Conservation (phyloP, 2,797 vertebrate genomes). For the Corythornis leucogaster region DNA sequence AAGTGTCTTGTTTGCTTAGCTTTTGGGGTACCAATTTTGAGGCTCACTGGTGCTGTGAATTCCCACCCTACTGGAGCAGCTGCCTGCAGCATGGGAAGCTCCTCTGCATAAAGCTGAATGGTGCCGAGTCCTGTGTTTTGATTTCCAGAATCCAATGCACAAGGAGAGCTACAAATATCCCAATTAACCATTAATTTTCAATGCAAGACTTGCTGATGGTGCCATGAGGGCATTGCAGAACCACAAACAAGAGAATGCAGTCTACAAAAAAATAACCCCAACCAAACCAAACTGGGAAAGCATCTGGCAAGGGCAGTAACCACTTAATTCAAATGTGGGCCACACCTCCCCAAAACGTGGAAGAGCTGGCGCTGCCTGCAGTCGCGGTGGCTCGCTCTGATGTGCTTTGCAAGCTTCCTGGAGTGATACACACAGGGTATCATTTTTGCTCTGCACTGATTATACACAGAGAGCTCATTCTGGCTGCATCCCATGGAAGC, state of each 20-base stretch:
- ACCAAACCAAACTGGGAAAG: not conserved
- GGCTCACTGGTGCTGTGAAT: not conserved
- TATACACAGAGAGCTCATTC: not conserved
- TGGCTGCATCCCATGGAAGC: not conserved
- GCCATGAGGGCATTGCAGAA: not conserved
- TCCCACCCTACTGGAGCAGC: not conserved
- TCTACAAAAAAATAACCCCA: not conserved
- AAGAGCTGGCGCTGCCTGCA: not conserved
- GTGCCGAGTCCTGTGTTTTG: not conserved
- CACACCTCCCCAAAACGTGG: accelerated
- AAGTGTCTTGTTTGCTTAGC: not conserved
- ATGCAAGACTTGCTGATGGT: not conserved
- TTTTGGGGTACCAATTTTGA: not conserved
- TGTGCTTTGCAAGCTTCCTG: not conserved
- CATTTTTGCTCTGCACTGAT: not conserved
- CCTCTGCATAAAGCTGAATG: not conserved
- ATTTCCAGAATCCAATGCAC: slow-evolving; percentile 13
- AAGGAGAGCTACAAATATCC: slow-evolving; percentile 34
- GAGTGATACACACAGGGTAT: not conserved
- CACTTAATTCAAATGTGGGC: not conserved
- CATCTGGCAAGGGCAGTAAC: not conserved
- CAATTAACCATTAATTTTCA: slow-evolving; percentile 25
- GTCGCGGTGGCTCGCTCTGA: not conserved
- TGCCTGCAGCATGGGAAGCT: not conserved
- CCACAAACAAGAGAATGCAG: not conserved